Evolutionary conservation across 2,888 invertebrate species (phyloP).

Genomic region (Omphaloscelis lunosa): DNA sequence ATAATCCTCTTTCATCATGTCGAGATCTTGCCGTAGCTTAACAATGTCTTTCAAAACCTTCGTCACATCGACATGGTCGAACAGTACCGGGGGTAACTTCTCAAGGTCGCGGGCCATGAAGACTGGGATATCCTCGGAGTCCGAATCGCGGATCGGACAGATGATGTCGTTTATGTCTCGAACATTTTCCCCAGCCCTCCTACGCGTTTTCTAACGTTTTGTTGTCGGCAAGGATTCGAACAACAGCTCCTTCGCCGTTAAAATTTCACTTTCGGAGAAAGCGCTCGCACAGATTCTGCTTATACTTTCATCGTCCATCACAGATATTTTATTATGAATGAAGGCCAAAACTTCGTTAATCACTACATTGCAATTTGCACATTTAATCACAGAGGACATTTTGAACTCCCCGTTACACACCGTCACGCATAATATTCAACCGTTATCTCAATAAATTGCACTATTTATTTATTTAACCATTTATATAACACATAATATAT

Average conservation of each 20-base stretch:
- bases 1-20: slow-evolving; percentile 5
- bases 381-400: slow-evolving; percentile 11
- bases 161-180: slow-evolving; percentile 9
- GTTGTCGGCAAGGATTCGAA: too few species aligned
- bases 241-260: too few species aligned
- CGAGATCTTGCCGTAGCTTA: slow-evolving; percentile 7
- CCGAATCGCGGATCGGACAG: background rate
- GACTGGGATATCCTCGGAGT: slow-evolving; percentile 15
- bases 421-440: background rate
- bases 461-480: too few species aligned
- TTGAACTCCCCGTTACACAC: background rate
- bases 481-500: too few species aligned
- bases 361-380: slow-evolving; percentile 6
- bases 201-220: too few species aligned
- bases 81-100: slow-evolving; percentile 5
- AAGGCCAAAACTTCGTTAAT: slow-evolving; percentile 3
- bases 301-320: too few species aligned
- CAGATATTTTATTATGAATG: too few species aligned
- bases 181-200: too few species aligned
- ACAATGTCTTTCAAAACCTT: slow-evolving; percentile 4
- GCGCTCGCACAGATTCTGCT: too few species aligned
- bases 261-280: too few species aligned
- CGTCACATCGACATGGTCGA: slow-evolving; percentile 3
- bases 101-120: slow-evolving; percentile 7
- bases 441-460: too few species aligned